phyloP scores from a whole-genome alignment of 2,888 invertebrate species.

The Tiliacea aurago region DNA sequence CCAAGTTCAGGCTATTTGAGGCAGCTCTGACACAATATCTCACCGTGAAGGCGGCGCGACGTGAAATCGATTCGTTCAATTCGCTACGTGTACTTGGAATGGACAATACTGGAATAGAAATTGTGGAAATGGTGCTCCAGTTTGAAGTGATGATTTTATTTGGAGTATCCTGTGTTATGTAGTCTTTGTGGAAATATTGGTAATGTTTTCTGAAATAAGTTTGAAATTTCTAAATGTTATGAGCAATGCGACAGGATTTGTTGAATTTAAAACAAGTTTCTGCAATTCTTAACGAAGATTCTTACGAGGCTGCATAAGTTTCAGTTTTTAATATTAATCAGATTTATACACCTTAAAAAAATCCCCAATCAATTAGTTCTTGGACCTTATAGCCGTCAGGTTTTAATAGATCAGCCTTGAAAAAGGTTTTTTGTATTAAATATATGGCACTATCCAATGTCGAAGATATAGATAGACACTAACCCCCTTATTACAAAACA shows the following conservation, averaged over 20 bases:
- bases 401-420: too few species aligned
- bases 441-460: too few species aligned
- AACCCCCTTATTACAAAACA: too few species aligned
- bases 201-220: neutral
- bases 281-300: neutral
- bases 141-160: conserved; percentile 19
- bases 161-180: conserved; percentile 10
- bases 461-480: too few species aligned
- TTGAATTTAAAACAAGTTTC: neutral
- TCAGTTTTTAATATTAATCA: too few species aligned
- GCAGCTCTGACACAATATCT: conserved; percentile 27
- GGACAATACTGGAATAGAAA: conserved; percentile 34
- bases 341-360: too few species aligned
- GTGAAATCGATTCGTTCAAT: conserved; percentile 38
- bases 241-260: neutral
- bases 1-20: conserved; percentile 11
- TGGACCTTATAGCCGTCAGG: too few species aligned
- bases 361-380: too few species aligned
- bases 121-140: conserved; percentile 23
- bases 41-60: conserved; percentile 14
- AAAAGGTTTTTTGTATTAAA: too few species aligned
- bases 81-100: conserved; percentile 40
- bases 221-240: neutral
- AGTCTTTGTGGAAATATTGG: conserved; percentile 1
- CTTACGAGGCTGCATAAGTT: neutral